Conservation (phyloP, 2,113 vertebrate species). For the Gnathonemus longibarbis region DNA sequence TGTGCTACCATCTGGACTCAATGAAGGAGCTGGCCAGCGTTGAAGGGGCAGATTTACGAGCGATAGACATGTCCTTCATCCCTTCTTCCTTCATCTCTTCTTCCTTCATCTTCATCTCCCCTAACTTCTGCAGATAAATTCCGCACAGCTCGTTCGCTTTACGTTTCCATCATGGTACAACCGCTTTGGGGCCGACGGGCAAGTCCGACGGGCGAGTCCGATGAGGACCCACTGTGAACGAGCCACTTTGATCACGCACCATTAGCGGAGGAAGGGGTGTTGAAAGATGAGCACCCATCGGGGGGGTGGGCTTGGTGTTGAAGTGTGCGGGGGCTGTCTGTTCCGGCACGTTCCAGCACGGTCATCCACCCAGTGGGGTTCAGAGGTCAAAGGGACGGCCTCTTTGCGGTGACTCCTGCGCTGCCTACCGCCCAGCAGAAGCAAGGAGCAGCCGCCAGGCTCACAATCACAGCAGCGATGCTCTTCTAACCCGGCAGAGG, state of each 20-base stretch:
- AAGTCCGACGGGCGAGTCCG: neutral
- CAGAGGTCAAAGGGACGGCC: neutral
- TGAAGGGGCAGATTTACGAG: conserved; percentile 45
- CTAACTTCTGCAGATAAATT: neutral
- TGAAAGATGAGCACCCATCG: neutral
- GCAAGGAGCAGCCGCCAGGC: neutral
- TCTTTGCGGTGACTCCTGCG: neutral
- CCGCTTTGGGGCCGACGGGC: neutral
- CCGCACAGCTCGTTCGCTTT: neutral
- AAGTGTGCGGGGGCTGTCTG: neutral
- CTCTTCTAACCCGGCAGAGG: neutral
- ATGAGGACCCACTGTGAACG: neutral
- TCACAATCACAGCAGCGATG: neutral
- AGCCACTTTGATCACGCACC: neutral
- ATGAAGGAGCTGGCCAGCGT: conserved; percentile 44
- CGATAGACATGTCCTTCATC: conserved; percentile 34
- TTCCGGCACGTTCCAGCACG: neutral
- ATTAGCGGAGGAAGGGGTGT: neutral
- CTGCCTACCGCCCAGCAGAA: too few relatives aligned
- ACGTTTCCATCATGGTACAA: neutral
- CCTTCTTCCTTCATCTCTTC: conserved; percentile 33
- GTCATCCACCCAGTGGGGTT: neutral
- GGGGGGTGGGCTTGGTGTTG: neutral
- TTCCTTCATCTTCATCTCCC: neutral
- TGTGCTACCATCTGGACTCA: conserved; percentile 53